These are phyloP conservation scores for Mythimna impura DNA, from an alignment of 2,888 invertebrate species.

Conservation along the genomic window DNA sequence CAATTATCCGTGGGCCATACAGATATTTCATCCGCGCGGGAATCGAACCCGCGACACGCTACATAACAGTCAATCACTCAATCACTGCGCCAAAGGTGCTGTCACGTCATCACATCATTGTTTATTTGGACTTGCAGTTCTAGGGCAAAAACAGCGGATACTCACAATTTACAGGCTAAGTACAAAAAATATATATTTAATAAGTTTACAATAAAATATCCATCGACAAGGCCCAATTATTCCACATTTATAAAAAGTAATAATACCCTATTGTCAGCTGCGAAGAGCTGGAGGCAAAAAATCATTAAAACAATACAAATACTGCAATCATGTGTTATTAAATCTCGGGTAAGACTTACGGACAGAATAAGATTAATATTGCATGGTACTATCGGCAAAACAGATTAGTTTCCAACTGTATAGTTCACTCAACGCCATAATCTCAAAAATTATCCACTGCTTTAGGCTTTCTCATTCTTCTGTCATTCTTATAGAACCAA, in stretches of 20 bases:
- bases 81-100: too few relatives aligned
- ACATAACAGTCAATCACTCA: too few relatives aligned
- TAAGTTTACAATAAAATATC: slow-evolving; percentile 37
- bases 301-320: slow-evolving; percentile 54
- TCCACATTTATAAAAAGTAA: slow-evolving; percentile 41
- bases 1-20: too few relatives aligned
- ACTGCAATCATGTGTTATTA: slow-evolving; percentile 56
- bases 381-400: slow-evolving; percentile 23
- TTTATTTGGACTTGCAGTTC: background rate
- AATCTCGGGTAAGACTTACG: slow-evolving; percentile 29
- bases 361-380: slow-evolving; percentile 50
- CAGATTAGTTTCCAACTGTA: background rate
- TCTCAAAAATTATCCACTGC: background rate
- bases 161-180: background rate
- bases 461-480: too few relatives aligned
- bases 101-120: background rate
- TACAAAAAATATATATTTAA: slow-evolving; percentile 18
- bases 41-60: too few relatives aligned
- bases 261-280: slow-evolving; percentile 29
- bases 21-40: too few relatives aligned
- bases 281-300: slow-evolving; percentile 38
- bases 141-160: background rate
- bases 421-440: too few relatives aligned
- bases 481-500: too few relatives aligned
- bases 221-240: slow-evolving; percentile 42